Percentiles rank a stretch among this genome's conserved stretches.
Conservation (phyloP, 2,797 vertebrate species). For the Potorous gilbertii region DNA sequence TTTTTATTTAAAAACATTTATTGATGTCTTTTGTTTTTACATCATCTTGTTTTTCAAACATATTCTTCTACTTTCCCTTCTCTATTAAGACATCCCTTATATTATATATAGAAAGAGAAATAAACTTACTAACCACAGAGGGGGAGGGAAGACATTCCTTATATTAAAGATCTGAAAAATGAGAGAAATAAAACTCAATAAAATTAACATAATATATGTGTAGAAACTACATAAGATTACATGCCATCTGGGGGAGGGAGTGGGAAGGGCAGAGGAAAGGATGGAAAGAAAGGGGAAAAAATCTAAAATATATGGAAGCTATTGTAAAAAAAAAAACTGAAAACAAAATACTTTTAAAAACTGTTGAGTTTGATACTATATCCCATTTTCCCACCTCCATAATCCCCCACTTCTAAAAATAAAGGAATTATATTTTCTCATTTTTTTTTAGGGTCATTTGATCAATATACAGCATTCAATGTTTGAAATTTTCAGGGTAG, state of each 20-base stretch:
- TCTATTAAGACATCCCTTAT: background rate
- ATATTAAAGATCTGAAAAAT: background rate
- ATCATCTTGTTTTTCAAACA: background rate
- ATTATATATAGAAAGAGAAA: too few relatives aligned
- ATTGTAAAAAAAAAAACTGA: too few relatives aligned
- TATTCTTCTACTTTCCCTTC: background rate
- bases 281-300: too few relatives aligned
- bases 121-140: too few relatives aligned
- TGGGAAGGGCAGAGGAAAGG: too few relatives aligned
- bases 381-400: background rate
- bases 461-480: background rate
- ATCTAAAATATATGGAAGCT: too few relatives aligned
- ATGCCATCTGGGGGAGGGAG: too few relatives aligned
- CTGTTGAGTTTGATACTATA: background rate
- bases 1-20: background rate
- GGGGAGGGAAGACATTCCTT: background rate
- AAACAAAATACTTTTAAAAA: background rate
- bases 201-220: background rate
- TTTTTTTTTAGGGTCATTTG: background rate
- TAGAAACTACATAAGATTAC: too few relatives aligned
- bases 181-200: background rate
- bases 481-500: background rate
- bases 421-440: background rate
- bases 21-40: background rate
- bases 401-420: background rate